Percentiles rank a stretch among this genome's conserved stretches.
These are phyloP conservation scores for Oxygymnocypris stewartii DNA, from an alignment of 2,113 vertebrate genomes.

Conservation along the genomic window DNA sequence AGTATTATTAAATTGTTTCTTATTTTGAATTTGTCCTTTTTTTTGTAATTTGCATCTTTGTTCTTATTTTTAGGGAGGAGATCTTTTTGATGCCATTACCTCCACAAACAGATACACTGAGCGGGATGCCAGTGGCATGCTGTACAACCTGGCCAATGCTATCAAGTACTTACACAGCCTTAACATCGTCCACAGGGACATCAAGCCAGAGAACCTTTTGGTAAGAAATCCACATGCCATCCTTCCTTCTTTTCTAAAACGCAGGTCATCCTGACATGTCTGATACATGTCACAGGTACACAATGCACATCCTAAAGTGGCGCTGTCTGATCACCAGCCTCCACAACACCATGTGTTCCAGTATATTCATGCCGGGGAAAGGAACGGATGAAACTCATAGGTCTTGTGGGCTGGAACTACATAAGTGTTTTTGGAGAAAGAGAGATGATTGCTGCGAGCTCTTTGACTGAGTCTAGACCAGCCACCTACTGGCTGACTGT, in stretches of 20 bases:
- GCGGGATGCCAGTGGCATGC: constrained; percentile 93
- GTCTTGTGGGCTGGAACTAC: constrained; percentile 11
- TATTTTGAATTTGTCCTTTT: not conserved
- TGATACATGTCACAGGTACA: not conserved
- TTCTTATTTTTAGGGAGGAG: constrained; percentile 82
- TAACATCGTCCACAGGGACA: constrained; percentile 97
- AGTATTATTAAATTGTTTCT: not conserved
- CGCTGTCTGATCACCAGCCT: not conserved
- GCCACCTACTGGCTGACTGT: constrained; percentile 24
- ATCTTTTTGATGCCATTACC: constrained; percentile 97
- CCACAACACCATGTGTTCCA: not conserved
- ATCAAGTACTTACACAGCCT: constrained; percentile 97
- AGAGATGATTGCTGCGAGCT: constrained; percentile 39
- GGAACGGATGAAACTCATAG: constrained; percentile 33
- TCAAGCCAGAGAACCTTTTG: constrained; percentile 97
- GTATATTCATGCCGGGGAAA: not conserved
- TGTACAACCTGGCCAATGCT: constrained; percentile 95
- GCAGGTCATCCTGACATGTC: not conserved
- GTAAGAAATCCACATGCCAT: constrained; percentile 71
- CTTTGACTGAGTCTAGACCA: constrained; percentile 9
- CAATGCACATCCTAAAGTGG: constrained; percentile 9
- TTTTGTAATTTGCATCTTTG: not conserved
- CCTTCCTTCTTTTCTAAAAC: not conserved
- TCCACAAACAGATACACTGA: constrained; percentile 97
- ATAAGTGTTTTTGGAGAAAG: constrained; percentile 60